A percentile compares a stretch with the other conserved stretches of the same genome.
Evolutionary conservation across 1,140 invertebrate species (phyloP).

Genomic region (Sycobia sp.): DNA sequence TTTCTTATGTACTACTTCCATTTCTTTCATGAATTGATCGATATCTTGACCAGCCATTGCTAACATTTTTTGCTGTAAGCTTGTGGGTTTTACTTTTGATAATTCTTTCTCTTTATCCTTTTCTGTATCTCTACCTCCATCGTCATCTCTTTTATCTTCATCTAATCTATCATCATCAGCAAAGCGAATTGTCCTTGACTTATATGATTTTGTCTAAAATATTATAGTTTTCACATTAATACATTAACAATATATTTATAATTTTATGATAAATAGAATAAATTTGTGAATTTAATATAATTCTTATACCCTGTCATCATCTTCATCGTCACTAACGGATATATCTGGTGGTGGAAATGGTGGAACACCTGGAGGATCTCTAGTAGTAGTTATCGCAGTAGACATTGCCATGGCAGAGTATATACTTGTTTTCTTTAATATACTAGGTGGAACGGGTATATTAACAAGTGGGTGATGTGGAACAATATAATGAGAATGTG

Average conservation of each 20-base stretch:
- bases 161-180: constrained; percentile 67
- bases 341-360: constrained; percentile 80
- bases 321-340: constrained; percentile 67
- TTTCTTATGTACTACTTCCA: constrained; percentile 83
- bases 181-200: constrained; percentile 70
- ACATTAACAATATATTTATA: not conserved
- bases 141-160: constrained; percentile 52
- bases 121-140: constrained; percentile 52
- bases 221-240: constrained; percentile 7
- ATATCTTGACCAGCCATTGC: constrained; percentile 86
- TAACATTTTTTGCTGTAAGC: constrained; percentile 82
- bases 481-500: constrained; percentile 56
- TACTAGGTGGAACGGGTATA: constrained; percentile 65
- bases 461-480: constrained; percentile 59
- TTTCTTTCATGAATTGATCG: constrained; percentile 91
- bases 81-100: constrained; percentile 71
- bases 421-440: constrained; percentile 75
- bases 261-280: not conserved
- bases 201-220: constrained; percentile 53
- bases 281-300: no score
- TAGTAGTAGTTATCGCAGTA: constrained; percentile 51
- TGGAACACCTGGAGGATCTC: constrained; percentile 86
- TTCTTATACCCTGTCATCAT: constrained; percentile 58
- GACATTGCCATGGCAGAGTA: constrained; percentile 61
- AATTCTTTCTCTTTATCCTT: constrained; percentile 55